Percentiles rank a stretch among this genome's conserved stretches.
These are phyloP conservation scores for Andrena fulva DNA, from an alignment of 2,888 invertebrate species.

Conservation along the genomic window DNA sequence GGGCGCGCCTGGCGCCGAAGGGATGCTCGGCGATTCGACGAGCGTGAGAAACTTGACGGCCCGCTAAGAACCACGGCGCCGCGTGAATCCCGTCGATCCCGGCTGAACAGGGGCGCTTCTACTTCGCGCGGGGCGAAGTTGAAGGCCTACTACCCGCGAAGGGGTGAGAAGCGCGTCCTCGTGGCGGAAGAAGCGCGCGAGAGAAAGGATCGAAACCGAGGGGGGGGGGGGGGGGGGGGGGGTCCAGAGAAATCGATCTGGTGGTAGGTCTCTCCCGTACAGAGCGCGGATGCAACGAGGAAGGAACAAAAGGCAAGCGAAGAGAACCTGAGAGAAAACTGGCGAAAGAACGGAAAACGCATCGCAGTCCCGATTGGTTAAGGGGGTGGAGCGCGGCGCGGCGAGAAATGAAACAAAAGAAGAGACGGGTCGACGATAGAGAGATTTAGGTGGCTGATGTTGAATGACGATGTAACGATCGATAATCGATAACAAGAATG, in stretches of 20 bases:
- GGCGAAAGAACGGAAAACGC: conserved; percentile 1
- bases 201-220: not conserved
- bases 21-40: not conserved
- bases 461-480: conserved; percentile 16
- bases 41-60: conserved; percentile 13
- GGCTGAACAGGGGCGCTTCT: not conserved
- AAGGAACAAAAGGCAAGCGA: conserved; percentile 9
- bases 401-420: not conserved
- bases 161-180: not conserved
- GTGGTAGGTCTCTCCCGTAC: not conserved
- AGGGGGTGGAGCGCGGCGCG: not conserved
- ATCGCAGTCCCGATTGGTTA: not conserved
- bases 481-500: conserved; percentile 22
- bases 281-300: conserved; percentile 15
- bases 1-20: not conserved
- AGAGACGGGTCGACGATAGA: conserved; percentile 8
- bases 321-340: conserved; percentile 9
- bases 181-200: not conserved
- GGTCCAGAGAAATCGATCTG: not conserved
- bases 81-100: conserved; percentile 15
- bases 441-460: conserved; percentile 31
- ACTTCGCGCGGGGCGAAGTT: not conserved
- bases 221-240: no score
- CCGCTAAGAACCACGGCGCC: conserved; percentile 4
- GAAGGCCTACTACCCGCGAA: not conserved